Evolutionary conservation across 64 coral and sea anemone genomes (phyloP).

Genomic region (Porites lutea): DNA sequence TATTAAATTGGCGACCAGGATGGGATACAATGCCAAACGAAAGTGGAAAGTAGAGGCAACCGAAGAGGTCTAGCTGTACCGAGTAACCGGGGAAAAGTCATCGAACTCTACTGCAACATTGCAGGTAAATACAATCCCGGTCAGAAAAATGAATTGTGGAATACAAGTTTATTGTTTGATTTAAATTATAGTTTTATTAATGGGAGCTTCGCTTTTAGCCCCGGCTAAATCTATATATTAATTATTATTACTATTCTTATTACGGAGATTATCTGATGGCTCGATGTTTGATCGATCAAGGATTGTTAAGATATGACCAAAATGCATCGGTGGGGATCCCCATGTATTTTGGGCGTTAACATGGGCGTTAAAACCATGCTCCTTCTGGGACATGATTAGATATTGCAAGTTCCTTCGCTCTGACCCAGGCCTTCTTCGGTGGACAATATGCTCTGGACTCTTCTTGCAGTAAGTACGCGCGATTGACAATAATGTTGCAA

Average conservation of each 20-base stretch:
- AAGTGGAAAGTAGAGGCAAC: background rate
- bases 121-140: conserved; percentile 34
- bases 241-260: too few species aligned
- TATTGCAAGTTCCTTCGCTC: background rate
- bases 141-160: background rate
- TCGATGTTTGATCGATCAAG: too few species aligned
- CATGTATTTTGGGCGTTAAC: too few species aligned
- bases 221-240: too few species aligned
- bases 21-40: background rate
- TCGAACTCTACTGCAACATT: background rate
- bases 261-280: too few species aligned
- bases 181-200: too few species aligned
- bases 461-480: background rate
- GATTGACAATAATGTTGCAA: background rate
- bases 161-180: too few species aligned
- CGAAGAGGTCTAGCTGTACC: conserved; percentile 27
- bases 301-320: too few species aligned
- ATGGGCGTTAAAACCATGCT: conserved; percentile 22
- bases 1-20: background rate
- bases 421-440: background rate
- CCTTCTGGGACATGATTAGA: conserved; percentile 2
- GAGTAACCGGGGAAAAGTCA: background rate
- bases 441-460: background rate
- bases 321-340: too few species aligned
- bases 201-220: too few species aligned